Conservation (phyloP, 2,888 invertebrate species). For the Anthrax anthrax region DNA sequence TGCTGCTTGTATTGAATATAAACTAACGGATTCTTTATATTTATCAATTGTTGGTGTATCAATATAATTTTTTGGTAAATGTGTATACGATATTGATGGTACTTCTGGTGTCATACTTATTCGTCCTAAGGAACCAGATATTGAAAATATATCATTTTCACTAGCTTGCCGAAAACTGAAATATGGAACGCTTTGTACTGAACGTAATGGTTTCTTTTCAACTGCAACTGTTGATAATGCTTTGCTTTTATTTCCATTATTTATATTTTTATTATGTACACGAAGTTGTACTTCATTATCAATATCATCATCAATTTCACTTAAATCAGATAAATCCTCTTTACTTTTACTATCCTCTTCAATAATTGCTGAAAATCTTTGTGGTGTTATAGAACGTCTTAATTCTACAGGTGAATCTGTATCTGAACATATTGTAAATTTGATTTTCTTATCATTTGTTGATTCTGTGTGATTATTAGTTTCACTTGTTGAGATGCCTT, state of each 20-base stretch:
- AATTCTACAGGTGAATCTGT: constrained; percentile 9
- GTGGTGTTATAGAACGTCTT: constrained; percentile 19
- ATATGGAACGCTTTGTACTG: constrained; percentile 30
- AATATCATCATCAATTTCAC: neutral
- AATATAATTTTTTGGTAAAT: constrained; percentile 33
- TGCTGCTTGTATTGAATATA: constrained; percentile 39
- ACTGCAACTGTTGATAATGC: constrained; percentile 14
- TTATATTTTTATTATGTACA: constrained; percentile 19
- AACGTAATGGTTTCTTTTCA: constrained; percentile 24
- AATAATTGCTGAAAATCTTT: constrained; percentile 26
- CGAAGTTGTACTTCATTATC: constrained; percentile 20
- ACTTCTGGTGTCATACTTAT: constrained; percentile 36
- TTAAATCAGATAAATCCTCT: constrained; percentile 5
- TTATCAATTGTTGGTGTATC: constrained; percentile 34
- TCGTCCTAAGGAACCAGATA: constrained; percentile 24
- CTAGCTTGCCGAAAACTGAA: constrained; percentile 27
- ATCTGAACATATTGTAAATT: constrained; percentile 10
- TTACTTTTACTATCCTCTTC: constrained; percentile 21
- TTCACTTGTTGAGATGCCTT: neutral
- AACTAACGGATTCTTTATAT: constrained; percentile 31
- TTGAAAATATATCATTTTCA: constrained; percentile 33
- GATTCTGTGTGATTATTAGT: neutral
- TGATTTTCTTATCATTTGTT: constrained; percentile 10
- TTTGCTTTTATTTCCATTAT: constrained; percentile 1
- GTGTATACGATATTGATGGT: constrained; percentile 33